Evolutionary conservation across 2,888 invertebrate species (phyloP).

Genomic region (Cybosia mesomella): DNA sequence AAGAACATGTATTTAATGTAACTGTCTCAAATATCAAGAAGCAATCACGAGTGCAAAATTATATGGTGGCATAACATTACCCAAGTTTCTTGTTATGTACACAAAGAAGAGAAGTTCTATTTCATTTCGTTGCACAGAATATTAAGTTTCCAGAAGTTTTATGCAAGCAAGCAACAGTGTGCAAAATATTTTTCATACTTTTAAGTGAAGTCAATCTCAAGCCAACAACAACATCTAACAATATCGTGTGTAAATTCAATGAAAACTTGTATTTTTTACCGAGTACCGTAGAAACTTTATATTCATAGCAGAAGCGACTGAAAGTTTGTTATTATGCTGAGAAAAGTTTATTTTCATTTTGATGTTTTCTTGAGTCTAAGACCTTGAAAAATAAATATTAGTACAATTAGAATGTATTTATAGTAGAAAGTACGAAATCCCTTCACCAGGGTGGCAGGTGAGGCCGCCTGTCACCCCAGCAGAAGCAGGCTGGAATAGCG

Average conservation of each 20-base stretch:
- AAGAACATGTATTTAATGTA: too few species aligned
- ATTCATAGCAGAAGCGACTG: constrained; percentile 40
- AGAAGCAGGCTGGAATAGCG: too few species aligned
- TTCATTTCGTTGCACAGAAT: neutral
- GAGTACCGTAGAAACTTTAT: constrained; percentile 41
- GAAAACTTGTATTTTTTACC: constrained; percentile 34
- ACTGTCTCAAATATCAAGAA: too few species aligned
- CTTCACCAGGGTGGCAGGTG: too few species aligned
- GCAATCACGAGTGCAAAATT: too few species aligned
- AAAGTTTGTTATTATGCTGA: constrained; percentile 46
- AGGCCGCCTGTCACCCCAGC: too few species aligned
- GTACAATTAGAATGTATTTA: constrained; percentile 21
- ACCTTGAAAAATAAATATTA: constrained; percentile 28
- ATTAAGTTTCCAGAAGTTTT: constrained; percentile 3
- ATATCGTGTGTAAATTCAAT: constrained; percentile 46
- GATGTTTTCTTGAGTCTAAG: constrained; percentile 37
- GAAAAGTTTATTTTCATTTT: constrained; percentile 45
- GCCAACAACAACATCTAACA: constrained; percentile 24
- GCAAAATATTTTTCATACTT: neutral
- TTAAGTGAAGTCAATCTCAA: constrained; percentile 22
- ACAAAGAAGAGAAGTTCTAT: neutral
- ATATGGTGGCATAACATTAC: too few species aligned
- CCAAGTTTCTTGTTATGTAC: too few species aligned
- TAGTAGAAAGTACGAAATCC: too few species aligned
- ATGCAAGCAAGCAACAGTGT: neutral